Base-by-base conservation (phyloP, 2,797 vertebrate genomes). In the Neomorphus geoffroyi region DNA sequence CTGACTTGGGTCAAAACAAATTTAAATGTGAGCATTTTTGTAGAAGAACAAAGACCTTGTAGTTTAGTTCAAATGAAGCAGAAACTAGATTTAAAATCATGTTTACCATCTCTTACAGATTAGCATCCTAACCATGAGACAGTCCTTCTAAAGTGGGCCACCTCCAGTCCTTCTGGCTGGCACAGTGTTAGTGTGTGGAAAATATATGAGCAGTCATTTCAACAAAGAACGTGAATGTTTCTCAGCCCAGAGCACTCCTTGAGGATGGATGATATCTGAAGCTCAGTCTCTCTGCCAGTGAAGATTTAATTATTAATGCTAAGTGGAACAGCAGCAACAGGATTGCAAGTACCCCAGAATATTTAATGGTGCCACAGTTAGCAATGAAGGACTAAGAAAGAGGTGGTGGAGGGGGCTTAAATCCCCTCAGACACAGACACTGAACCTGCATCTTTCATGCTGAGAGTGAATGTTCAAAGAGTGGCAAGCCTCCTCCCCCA, bases 251-350 rank as follows among this genome's bases (percentile, higher is more conserved):
- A 89, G 81, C 85, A 6, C n/a, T 81, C 66, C 80, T 90, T 4
- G 2, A 91, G 82, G 80, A 88, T 51, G 51, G 61, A 53, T 43
- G 80, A 81, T 94, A 88, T 46, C 67, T 78, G 87, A 94, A 92
- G 85, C 65, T 85, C 75, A 78, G 28, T 71, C 69, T 30, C 83
- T 80, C 69, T 60, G 45, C 77, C 57, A 65, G 41, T 13, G 57
- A 78, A 50, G 24, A 69, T 79, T 96, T 65, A 93, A 94, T 96
- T 94, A 95, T 96, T 96, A 62, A 95, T 93, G 92, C 58, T 75
- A 87, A 92, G n/a, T 78, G 88, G 72, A 95, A 92, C 80, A 78
- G 90, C 87, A 93, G 81, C 95, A 93, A 92, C 75, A 90, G 82
- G 91, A 95, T 61, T 94, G 94, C 54, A 58, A 56, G 58, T 91